Base-by-base conservation (phyloP, 2,113 vertebrate species). In the Psittacula cyanocephala region DNA sequence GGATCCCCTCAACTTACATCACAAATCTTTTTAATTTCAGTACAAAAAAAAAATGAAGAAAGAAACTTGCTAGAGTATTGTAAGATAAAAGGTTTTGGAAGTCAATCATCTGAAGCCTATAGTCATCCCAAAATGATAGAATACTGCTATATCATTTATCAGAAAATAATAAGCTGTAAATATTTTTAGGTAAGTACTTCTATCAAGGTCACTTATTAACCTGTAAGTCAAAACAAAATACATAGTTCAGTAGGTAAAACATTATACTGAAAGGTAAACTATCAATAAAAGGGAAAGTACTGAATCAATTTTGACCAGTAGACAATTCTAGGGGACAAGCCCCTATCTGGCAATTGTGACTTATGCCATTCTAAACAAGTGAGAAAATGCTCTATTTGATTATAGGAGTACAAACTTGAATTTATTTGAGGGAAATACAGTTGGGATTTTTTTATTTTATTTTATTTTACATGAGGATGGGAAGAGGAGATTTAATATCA, bases 381-480 rank as follows among this genome's bases (percentile, higher is more conserved):
- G 11, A 74, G 11, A 37, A 92, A 91, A 67, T 75, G 5, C 3
- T 81, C 75, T 31, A 63, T 67, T 75, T 67, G 3, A 1, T 53
- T 63, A 70, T 11, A 62, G 5, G 8, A 25, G 47, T 43, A 29
- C 7, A 46, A 35, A 78, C 6, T n/a, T 84, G 12, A 78, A 84
- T 41, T 59, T 1, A 67, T 47, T 28, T 52, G 16, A 78, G 5
- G 4, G 19, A 87, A 67, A 87, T 24, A 31, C 1, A 27, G 5
- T 23, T 77, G 14, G 59, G 23, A n/a, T 14, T 35, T 63, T 62
- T 31, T 8, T 41, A 14, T 23, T 39, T 37, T 8, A 33, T 59
- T 5, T 37, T 13, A 6, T 37, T 47, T 47, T 81, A n/a, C 15
- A 24, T 0, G 0, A 39, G 11, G 17, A 25, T 13, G 15, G 33